Base-by-base conservation (phyloP, 2,797 vertebrate species). In the Parauchenoglanis punctatus region DNA sequence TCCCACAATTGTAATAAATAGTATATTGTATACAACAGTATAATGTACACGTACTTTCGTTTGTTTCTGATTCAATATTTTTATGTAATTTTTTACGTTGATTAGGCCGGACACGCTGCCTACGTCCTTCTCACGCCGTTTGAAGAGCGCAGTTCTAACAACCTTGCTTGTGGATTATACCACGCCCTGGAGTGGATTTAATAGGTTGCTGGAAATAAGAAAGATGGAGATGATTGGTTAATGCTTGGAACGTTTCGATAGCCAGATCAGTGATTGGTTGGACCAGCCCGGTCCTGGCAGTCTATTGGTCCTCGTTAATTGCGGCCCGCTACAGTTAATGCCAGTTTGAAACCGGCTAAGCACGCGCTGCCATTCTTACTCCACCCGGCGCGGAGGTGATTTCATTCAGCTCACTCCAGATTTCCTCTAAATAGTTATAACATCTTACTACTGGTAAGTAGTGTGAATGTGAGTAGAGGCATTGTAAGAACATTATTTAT, bases 231-330 rank as follows among this genome's bases (percentile, higher is more conserved):
- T 6, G 68, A 94, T 92, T 94, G 93, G 94, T 23, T 83, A 0
- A 3, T 2, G 10, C 1, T 13, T 10, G 18, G 15, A 13, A 4
- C 6, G 46, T 23, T 8, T 18, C 5, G 7, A 13, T 0, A 1
- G 1, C 3, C 0, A 18, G 6, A 8, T 0, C 15, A 0, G 0
- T 72, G 0, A 95, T 96, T 94, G 93, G 95, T 63, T 0, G 1
- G 8, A 0, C 0, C 0, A 0, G 20, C 0, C 0, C 0, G 0
- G 0, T 1, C 1, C 11, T 20, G 2, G 0, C 0, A 52, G 84
- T 0, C 85, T 72, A 96, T 95, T 96, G 94, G 95, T 15, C 56
- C 0, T 28, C 10, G 17, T 12, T 73, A 46, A 85, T 77, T 54
- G 68, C 13, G 54, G 18, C 49, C 63, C 28, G 17, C 46, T 63